Evolutionary conservation across 2,888 invertebrate genomes (phyloP), one percentile per base, ranked within the genome.

Genomic region (Tetranychus piercei): DNA sequence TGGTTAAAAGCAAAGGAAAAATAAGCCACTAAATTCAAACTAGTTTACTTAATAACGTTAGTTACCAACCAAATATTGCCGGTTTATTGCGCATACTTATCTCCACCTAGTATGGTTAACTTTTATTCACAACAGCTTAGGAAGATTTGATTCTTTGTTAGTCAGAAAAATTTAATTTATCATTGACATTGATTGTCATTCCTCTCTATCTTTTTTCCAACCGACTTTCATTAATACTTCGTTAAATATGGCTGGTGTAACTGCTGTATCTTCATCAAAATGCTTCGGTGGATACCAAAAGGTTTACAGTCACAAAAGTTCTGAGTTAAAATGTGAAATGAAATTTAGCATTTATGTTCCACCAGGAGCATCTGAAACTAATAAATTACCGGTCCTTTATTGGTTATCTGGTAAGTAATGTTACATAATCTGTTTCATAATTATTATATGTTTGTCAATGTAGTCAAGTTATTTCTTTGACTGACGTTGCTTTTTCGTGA

Each of bases 341-440:
- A 94, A 90, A 81, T 94, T 97, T 83, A 92, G 91, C 0, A 85
- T 95, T 65, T 99, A 88, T 81, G 81, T 96, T 73, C 97, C 97
- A 20, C 89, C 92, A 0, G 87, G 90, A 80, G 85, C 86, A 0
- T 87, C 87, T 77, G 78, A 80, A 22, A 20, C 85, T 86, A 79
- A 80, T 74, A 82, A 82, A 77, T 83, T 90, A 55, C 93, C 95
- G 1, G 90, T 92, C 0, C 85, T 96, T 15, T 95, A 92, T 82
- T 96, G 89, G 86, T 85, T 96, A 0, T 94, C 94, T 15, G 73
- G 69, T 69, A 69, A 22, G 69, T 69, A 6, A 23, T 20, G 8
- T 11, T 23, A 20, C 9, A 23, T 7, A 18, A 5, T 23, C 11
- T 23, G 69, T 20, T 0, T 20, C 20, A 22, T 5, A 5, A 23